Conservation (phyloP, 2,113 vertebrate genomes). For the Tachycineta bicolor region DNA sequence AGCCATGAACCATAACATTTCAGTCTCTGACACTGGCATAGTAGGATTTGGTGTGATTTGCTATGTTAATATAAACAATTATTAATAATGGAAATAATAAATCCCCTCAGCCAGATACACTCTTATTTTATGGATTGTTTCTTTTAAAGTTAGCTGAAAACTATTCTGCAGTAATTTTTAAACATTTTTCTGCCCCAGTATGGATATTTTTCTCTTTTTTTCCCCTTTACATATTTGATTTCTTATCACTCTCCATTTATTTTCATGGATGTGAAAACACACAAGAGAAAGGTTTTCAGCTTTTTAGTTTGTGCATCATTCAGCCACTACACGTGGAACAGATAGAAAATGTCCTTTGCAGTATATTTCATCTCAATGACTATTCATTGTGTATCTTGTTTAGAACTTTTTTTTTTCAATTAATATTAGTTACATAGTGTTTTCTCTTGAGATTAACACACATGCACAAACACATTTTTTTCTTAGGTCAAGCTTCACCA, state of each 20-base stretch:
- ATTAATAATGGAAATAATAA: background rate
- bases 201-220: background rate
- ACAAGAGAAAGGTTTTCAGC: background rate
- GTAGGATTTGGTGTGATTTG: background rate
- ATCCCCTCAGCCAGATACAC: background rate
- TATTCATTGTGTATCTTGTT: background rate
- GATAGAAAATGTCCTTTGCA: background rate
- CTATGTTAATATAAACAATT: background rate
- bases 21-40: fast-evolving
- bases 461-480: background rate
- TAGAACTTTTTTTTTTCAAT: background rate
- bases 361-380: background rate
- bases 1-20: background rate
- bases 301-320: background rate
- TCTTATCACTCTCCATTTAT: background rate
- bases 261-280: background rate
- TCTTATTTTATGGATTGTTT: background rate
- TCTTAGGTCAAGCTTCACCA: background rate
- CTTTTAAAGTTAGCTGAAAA: background rate
- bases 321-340: background rate
- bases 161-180: background rate
- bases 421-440: background rate
- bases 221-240: background rate
- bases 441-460: background rate
- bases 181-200: background rate